These are phyloP conservation scores for Diceros bicornis DNA, from an alignment of 2,797 vertebrate genomes.

Conservation along the genomic window DNA sequence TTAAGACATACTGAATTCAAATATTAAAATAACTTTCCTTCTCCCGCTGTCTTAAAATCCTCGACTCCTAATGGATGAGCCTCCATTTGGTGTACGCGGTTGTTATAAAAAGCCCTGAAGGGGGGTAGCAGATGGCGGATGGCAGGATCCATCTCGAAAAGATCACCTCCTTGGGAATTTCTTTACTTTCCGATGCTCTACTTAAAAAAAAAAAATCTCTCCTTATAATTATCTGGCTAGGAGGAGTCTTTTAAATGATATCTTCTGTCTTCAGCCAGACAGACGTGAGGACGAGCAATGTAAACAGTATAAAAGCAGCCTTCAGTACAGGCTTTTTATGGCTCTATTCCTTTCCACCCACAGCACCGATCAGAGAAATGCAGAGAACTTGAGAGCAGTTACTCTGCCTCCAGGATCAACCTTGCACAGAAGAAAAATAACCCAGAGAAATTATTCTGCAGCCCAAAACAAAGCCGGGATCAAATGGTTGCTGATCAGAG, in stretches of 20 bases:
- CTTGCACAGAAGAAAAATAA: conserved; percentile 56
- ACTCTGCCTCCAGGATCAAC: conserved; percentile 64
- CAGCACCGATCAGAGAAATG: neutral
- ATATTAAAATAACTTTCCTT: neutral
- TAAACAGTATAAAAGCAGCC: conserved; percentile 82
- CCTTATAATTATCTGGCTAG: conserved; percentile 54
- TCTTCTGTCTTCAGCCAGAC: conserved; percentile 84
- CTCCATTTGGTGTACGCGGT: too few species aligned
- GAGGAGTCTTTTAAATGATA: conserved; percentile 80
- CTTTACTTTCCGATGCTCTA: fast-evolving
- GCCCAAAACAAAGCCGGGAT: neutral
- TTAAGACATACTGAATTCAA: neutral
- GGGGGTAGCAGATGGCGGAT: neutral
- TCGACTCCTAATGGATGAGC: fast-evolving
- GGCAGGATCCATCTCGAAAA: neutral
- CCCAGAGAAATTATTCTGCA: neutral
- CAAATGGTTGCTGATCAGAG: conserved; percentile 63
- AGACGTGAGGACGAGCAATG: conserved; percentile 74
- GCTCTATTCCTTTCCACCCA: conserved; percentile 54
- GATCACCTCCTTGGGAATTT: neutral
- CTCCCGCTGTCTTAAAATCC: neutral
- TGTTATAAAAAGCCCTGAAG: neutral
- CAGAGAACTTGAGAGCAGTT: neutral
- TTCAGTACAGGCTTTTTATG: conserved; percentile 66
- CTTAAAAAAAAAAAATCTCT: neutral